A percentile compares a stretch with the other conserved stretches of the same genome.
Conservation (phyloP, 1,140 invertebrate genomes). For the Sesamia nonagrioides region DNA sequence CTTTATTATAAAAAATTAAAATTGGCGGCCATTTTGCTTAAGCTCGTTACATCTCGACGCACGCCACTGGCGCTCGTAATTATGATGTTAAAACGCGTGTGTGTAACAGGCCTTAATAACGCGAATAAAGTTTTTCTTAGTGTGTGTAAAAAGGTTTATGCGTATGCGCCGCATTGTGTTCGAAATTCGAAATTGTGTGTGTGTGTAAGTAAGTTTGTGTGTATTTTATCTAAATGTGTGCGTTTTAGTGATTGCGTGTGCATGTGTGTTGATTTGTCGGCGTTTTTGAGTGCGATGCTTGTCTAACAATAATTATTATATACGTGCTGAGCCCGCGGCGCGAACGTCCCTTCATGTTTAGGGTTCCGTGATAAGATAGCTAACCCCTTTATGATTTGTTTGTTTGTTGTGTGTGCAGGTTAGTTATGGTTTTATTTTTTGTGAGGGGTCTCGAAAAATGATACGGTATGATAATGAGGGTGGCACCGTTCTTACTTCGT, state of each 20-base stretch:
- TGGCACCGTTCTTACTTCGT: background rate
- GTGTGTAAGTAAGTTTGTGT: constrained; percentile 36
- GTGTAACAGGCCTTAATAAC: constrained; percentile 61
- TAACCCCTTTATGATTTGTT: constrained; percentile 46
- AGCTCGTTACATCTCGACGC: constrained; percentile 85
- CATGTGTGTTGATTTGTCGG: constrained; percentile 66
- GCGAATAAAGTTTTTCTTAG: constrained; percentile 70
- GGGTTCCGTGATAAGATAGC: constrained; percentile 50
- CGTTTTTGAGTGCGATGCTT: constrained; percentile 80
- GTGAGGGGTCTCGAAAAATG: constrained; percentile 13
- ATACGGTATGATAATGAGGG: constrained; percentile 11
- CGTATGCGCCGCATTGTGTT: constrained; percentile 30
- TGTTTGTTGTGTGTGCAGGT: constrained; percentile 28
- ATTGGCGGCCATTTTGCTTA: constrained; percentile 84
- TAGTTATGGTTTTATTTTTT: constrained; percentile 44
- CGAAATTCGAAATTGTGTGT: constrained; percentile 58
- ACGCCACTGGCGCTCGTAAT: constrained; percentile 84
- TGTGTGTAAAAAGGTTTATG: constrained; percentile 20
- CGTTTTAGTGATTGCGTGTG: constrained; percentile 47
- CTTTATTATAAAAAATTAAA: constrained; percentile 75
- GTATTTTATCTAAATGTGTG: constrained; percentile 45
- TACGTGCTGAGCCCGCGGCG: constrained; percentile 79
- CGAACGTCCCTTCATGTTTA: constrained; percentile 47
- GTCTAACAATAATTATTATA: constrained; percentile 85
- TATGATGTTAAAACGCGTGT: constrained; percentile 81